Conservation (phyloP, 2,888 invertebrate species). For the Pseudanteris insignis region DNA sequence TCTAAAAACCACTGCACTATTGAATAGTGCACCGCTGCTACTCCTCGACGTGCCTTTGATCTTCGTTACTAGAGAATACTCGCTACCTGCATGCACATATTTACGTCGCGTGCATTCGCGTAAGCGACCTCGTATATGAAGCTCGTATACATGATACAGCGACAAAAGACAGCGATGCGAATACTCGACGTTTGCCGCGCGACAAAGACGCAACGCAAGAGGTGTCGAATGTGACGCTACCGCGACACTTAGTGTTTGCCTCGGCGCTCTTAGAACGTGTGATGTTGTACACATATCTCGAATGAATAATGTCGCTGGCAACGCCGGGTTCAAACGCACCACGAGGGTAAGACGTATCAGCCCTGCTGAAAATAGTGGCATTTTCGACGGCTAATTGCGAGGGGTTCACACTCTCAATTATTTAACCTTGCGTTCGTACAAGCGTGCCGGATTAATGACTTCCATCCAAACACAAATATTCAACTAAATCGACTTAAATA, state of each 20-base stretch:
- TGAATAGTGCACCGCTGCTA: constrained; percentile 47
- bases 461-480: not conserved
- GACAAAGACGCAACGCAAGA: constrained; percentile 30
- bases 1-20: constrained; percentile 55
- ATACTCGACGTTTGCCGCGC: constrained; percentile 15
- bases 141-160: constrained; percentile 26
- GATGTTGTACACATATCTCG: constrained; percentile 36
- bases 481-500: not conserved
- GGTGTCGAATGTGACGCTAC: constrained; percentile 56
- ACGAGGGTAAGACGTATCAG: constrained; percentile 15
- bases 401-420: constrained; percentile 22
- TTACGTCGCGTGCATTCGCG: constrained; percentile 43
- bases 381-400: constrained; percentile 30
- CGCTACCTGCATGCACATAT: constrained; percentile 43
- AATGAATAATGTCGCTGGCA: constrained; percentile 44
- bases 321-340: constrained; percentile 12
- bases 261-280: constrained; percentile 35
- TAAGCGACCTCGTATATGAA: constrained; percentile 41
- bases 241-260: constrained; percentile 51
- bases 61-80: constrained; percentile 48
- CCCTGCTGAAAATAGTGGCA: constrained; percentile 15
- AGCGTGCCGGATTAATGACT: constrained; percentile 16
- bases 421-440: constrained; percentile 15
- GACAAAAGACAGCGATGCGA: constrained; percentile 25
- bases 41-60: constrained; percentile 56